phyloP scores from a whole-genome alignment of 2,888 invertebrate species.

The Tanytarsus gracilentus region DNA sequence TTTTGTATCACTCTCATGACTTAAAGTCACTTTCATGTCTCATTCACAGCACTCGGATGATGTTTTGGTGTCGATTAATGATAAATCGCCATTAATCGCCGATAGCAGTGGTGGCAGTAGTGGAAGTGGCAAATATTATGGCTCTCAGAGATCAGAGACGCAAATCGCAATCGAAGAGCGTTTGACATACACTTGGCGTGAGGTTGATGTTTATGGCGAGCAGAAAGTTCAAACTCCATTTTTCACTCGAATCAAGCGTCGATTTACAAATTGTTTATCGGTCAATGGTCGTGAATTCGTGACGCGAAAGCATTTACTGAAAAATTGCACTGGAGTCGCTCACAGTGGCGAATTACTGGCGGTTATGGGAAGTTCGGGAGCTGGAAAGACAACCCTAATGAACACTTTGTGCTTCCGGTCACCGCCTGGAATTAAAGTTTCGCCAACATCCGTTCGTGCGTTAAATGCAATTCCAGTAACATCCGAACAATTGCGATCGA shows the following conservation, averaged over 20 bases:
- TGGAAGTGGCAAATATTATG: too few relatives aligned
- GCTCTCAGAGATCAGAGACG: too few relatives aligned
- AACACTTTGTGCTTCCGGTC: constrained; percentile 66
- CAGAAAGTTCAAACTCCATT: constrained; percentile 46
- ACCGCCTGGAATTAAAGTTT: constrained; percentile 40
- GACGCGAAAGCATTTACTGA: constrained; percentile 60
- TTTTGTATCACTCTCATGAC: too few relatives aligned
- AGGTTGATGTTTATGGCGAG: constrained; percentile 64
- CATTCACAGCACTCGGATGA: too few relatives aligned
- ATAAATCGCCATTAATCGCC: too few relatives aligned
- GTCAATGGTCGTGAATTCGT: constrained; percentile 33
- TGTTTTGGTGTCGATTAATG: too few relatives aligned
- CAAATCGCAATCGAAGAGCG: too few relatives aligned
- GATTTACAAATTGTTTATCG: constrained; percentile 3
- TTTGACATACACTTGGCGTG: too few relatives aligned
- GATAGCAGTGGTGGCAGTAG: too few relatives aligned
- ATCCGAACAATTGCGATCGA: constrained; percentile 59
- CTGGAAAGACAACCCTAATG: constrained; percentile 89
- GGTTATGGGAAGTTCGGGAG: constrained; percentile 83
- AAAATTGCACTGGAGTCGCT: constrained; percentile 72
- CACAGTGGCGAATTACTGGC: constrained; percentile 78
- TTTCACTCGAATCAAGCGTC: constrained; percentile 35
- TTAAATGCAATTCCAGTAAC: constrained; percentile 71
- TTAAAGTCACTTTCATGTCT: too few relatives aligned
- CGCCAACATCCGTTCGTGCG: constrained; percentile 47